Conservation (phyloP, 2,113 vertebrate species). For the Sialia sialis region DNA sequence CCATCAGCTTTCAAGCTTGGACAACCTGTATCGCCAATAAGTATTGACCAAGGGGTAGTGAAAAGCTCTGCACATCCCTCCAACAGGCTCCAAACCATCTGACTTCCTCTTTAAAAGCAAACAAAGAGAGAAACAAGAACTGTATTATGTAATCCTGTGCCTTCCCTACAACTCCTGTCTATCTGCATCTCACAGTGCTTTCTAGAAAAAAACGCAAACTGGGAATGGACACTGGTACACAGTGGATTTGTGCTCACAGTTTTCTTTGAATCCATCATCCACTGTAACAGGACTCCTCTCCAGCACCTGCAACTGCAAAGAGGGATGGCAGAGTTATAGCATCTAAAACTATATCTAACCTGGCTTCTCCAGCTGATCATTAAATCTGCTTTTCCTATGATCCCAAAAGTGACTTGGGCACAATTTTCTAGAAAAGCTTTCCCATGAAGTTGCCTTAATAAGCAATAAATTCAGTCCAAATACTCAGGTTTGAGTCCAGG, state of each 20-base stretch:
- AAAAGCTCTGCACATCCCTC: not conserved
- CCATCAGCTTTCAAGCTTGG: not conserved
- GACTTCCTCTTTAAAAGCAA: not conserved
- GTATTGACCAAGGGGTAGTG: not conserved
- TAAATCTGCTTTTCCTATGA: conserved; percentile 36
- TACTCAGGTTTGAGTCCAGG: not conserved
- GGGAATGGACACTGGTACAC: not conserved
- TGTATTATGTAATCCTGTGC: not conserved
- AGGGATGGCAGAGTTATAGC: not conserved
- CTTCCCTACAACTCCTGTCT: not conserved
- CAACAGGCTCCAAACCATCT: not conserved
- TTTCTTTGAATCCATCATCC: not conserved
- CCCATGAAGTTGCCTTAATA: not conserved
- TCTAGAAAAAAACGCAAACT: not conserved
- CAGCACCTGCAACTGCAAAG: not conserved
- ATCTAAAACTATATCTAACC: not conserved
- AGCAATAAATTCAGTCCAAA: conserved; percentile 17
- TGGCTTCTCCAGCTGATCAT: not conserved
- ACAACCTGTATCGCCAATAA: accelerated
- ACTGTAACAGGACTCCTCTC: not conserved
- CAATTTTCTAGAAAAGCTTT: not conserved
- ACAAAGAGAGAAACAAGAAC: not conserved
- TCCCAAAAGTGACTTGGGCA: not conserved
- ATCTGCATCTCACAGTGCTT: not conserved
- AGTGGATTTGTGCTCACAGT: not conserved